Conservation (phyloP, 1,140 invertebrate genomes). For the Solenopsis fugax region DNA sequence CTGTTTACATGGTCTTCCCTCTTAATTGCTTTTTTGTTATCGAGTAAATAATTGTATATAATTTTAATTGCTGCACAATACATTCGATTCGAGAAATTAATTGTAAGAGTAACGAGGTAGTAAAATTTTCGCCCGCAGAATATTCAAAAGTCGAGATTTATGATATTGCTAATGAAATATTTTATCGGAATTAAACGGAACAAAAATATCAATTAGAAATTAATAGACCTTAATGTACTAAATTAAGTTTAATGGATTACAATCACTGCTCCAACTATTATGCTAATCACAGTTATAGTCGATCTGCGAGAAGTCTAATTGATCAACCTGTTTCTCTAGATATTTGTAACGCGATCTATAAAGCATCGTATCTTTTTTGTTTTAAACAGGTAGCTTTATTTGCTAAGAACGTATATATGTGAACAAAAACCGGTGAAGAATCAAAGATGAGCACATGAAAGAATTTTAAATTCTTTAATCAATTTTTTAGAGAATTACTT, state of each 20-base stretch:
- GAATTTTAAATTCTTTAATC: not conserved
- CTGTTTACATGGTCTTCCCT: too few relatives aligned
- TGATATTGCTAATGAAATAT: constrained; percentile 24
- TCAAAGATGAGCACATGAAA: not conserved
- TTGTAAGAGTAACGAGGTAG: not conserved
- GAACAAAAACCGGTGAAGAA: not conserved
- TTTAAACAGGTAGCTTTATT: not conserved
- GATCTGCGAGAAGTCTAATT: not conserved
- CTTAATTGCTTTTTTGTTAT: not conserved
- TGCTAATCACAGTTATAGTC: not conserved
- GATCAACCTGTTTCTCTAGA: not conserved
- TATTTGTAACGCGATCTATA: not conserved
- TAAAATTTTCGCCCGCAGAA: not conserved
- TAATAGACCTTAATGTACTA: constrained; percentile 21
- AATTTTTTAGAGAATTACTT: constrained; percentile 8
- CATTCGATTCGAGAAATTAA: not conserved
- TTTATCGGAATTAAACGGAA: not conserved
- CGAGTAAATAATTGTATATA: not conserved
- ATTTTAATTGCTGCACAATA: constrained; percentile 23
- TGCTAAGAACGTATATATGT: not conserved
- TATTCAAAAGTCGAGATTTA: not conserved
- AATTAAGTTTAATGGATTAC: not conserved
- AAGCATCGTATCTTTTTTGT: constrained; percentile 9
- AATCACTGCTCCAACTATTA: not conserved
- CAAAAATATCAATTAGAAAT: constrained; percentile 34